Percentiles rank a stretch among this genome's conserved stretches.
These are phyloP conservation scores for Sardina pilchardus DNA, from an alignment of 2,113 vertebrate species.

Conservation along the genomic window DNA sequence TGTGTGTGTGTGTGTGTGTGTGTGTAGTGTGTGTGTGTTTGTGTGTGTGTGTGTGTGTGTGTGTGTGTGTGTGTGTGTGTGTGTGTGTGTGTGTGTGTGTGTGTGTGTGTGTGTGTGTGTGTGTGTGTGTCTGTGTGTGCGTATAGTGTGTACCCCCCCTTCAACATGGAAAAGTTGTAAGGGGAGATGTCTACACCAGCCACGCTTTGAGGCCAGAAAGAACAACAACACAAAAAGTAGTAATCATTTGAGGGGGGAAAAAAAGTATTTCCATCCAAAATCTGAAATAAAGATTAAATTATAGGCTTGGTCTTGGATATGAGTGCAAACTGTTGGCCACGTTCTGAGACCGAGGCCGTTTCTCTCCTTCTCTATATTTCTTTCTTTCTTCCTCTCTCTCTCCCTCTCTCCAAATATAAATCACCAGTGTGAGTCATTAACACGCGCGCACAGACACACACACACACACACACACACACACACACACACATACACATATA, in stretches of 20 bases:
- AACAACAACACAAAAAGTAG: conserved; percentile 10
- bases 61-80: conserved; percentile 3
- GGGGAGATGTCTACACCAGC: neutral
- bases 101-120: conserved; percentile 8
- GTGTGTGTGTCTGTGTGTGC: neutral
- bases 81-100: neutral
- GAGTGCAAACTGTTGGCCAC: conserved; percentile 10
- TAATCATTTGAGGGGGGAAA: neutral
- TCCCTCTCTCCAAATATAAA: conserved; percentile 50
- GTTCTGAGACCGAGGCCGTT: neutral
- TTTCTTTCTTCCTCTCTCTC: conserved; percentile 20
- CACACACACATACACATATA: too few relatives aligned
- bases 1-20: neutral
- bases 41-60: neutral
- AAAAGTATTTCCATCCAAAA: conserved; percentile 10
- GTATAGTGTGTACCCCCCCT: neutral
- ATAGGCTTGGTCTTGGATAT: conserved; percentile 42
- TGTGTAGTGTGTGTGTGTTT: conserved; percentile 2
- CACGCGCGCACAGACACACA: neutral
- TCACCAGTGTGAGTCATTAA: conserved; percentile 55
- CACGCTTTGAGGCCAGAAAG: conserved; percentile 6
- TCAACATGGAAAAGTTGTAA: neutral
- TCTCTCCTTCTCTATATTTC: neutral
- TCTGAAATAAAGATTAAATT: conserved; percentile 60
- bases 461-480: neutral